Base-by-base conservation (phyloP, 1,140 invertebrate genomes). In the Cydia amplana region DNA sequence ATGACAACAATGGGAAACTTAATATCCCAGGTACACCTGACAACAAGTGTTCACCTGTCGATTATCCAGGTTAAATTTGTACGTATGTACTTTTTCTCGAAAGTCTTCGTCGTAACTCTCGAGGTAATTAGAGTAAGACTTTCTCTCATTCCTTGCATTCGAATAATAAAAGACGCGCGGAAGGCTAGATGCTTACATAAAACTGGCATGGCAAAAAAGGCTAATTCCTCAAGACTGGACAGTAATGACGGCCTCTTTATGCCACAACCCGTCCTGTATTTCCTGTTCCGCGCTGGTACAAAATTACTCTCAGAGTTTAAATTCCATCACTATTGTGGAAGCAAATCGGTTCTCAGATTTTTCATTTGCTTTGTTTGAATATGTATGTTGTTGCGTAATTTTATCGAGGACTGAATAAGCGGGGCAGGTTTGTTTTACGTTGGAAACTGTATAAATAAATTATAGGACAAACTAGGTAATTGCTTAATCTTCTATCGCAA, bases 361-460 rank as follows among this genome's bases (percentile, higher is more conserved):
- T 70, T 70, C 36, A 70, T 36, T 70, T 40, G 65, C 65, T 70
- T 70, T 70, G 65, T 70, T 70, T 70, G 65, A 70, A 70, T 70
- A 70, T 70, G 65, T 36, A 70, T 18, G n/a, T 51, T 64, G 20
- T 67, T 70, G 65, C 65, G 65, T 70, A 70, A 70, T 70, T 70
- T 20, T 10, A 60, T 60, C 20, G 55, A 20, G 55, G 18, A 60
- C 23, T 60, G 18, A 60, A 23, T 60, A 23, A 60, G 51, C 51
- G 51, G 51, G 55, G 18, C 18, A 12, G 20, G 18, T 60, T 60
- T 51, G 49, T 49, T 14, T 49, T 49, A 16, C 46, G 16, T 14
- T n/a, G 49, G n/a, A n/a, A 6, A n/a, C 49, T 51, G 49, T 51
- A 18, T n/a, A 18, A 18, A 51, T n/a, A 51, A 51, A 51, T 18